phyloP scores from a whole-genome alignment of 2,113 vertebrate genomes.

The Serilophus lunatus region DNA sequence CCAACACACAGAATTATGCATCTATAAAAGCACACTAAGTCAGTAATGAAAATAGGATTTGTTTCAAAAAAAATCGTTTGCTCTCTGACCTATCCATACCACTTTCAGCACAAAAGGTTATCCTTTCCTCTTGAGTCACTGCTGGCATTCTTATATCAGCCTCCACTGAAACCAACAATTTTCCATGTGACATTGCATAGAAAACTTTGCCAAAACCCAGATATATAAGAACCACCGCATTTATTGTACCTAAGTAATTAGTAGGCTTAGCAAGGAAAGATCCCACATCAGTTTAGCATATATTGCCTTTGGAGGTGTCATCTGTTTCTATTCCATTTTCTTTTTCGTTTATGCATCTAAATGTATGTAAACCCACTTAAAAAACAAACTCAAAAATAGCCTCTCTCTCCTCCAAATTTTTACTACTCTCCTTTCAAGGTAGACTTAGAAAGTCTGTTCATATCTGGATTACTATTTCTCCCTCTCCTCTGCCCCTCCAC shows the following conservation, averaged over 20 bases:
- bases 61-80: neutral
- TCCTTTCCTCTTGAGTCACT: neutral
- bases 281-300: neutral
- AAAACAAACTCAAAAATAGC: neutral
- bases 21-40: neutral
- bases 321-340: neutral
- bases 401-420: neutral
- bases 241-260: neutral
- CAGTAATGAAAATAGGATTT: neutral
- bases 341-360: neutral
- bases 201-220: neutral
- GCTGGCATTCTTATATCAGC: neutral
- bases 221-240: neutral
- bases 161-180: neutral
- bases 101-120: neutral
- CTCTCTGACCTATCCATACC: neutral
- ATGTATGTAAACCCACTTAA: neutral
- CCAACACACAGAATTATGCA: neutral
- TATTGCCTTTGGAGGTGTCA: neutral
- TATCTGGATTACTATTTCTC: neutral
- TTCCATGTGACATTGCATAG: accelerated
- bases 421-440: neutral
- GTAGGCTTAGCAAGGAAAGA: neutral
- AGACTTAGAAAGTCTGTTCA: neutral
- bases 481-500: neutral